Evolutionary conservation across 2,888 invertebrate species (phyloP).

Genomic region (Nymphalis urticae): DNA sequence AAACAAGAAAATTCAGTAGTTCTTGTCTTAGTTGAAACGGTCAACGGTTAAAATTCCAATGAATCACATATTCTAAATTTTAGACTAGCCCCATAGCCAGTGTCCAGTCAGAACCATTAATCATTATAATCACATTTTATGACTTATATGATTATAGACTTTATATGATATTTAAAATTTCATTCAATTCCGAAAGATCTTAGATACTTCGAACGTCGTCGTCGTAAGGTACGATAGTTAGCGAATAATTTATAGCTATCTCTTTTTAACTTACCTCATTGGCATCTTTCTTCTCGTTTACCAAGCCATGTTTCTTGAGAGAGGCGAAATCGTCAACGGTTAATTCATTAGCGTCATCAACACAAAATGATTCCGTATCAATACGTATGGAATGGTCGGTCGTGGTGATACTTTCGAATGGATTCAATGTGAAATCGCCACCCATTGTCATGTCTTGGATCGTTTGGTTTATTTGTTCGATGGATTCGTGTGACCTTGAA

Average conservation of each 20-base stretch:
- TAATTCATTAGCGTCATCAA: slow-evolving; percentile 67
- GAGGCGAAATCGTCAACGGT: slow-evolving; percentile 76
- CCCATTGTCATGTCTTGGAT: slow-evolving; percentile 79
- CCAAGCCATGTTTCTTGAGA: slow-evolving; percentile 73
- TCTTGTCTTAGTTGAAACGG: no score
- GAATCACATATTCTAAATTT: no score
- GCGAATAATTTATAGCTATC: neutral
- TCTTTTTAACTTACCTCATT: slow-evolving; percentile 58
- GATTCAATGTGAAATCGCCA: slow-evolving; percentile 71
- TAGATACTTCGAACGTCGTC: no score
- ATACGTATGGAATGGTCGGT: slow-evolving; percentile 70
- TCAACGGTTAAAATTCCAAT: no score
- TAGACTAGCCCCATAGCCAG: no score
- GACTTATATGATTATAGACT: no score
- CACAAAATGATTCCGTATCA: slow-evolving; percentile 69
- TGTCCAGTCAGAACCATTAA: no score
- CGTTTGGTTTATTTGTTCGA: slow-evolving; percentile 77
- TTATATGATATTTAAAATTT: no score
- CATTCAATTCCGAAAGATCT: no score
- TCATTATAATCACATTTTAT: no score
- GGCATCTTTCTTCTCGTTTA: slow-evolving; percentile 63
- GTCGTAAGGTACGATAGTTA: neutral
- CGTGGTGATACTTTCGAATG: slow-evolving; percentile 65
- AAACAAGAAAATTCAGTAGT: no score
- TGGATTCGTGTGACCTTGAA: slow-evolving; percentile 65